These are phyloP conservation scores for Arenicola marina DNA, from an alignment of 2,888 invertebrate genomes.

Conservation along the genomic window DNA sequence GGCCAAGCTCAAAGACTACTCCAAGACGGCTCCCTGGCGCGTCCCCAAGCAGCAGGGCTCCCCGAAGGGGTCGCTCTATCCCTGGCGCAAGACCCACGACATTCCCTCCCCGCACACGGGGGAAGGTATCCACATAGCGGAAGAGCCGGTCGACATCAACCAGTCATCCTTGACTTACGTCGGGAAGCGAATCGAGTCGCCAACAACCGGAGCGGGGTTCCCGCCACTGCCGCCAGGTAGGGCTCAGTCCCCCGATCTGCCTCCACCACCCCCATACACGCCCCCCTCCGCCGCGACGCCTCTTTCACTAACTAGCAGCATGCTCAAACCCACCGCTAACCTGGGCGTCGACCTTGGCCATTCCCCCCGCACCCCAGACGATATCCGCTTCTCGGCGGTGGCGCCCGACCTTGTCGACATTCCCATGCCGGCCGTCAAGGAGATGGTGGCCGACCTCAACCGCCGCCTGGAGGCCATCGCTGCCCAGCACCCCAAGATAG, in stretches of 20 bases:
- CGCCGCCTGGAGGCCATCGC: slow-evolving; percentile 28
- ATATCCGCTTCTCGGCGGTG: slow-evolving; percentile 14
- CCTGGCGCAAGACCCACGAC: slow-evolving; percentile 7
- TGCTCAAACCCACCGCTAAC: not conserved
- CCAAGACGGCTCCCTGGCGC: slow-evolving; percentile 21
- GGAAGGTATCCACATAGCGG: not conserved
- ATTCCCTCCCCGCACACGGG: not conserved
- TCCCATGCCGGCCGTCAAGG: slow-evolving; percentile 27
- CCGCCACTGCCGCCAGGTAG: not conserved
- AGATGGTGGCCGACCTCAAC: slow-evolving; percentile 32
- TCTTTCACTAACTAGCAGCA: no score
- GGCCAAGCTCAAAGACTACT: slow-evolving; percentile 11
- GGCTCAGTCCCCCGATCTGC: not conserved
- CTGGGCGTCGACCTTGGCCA: not conserved
- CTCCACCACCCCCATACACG: not conserved
- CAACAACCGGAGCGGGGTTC: not conserved
- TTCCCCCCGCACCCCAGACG: not conserved
- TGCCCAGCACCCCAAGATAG: slow-evolving; percentile 20
- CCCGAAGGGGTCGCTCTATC: not conserved
- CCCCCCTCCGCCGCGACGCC: not conserved
- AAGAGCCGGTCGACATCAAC: not conserved
- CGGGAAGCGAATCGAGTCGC: not conserved
- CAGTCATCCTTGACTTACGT: slow-evolving; percentile 3
- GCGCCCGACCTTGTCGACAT: slow-evolving; percentile 25
- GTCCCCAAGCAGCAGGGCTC: not conserved